Conservation (phyloP, 2,797 vertebrate species). For the Sebastolobus alascanus region DNA sequence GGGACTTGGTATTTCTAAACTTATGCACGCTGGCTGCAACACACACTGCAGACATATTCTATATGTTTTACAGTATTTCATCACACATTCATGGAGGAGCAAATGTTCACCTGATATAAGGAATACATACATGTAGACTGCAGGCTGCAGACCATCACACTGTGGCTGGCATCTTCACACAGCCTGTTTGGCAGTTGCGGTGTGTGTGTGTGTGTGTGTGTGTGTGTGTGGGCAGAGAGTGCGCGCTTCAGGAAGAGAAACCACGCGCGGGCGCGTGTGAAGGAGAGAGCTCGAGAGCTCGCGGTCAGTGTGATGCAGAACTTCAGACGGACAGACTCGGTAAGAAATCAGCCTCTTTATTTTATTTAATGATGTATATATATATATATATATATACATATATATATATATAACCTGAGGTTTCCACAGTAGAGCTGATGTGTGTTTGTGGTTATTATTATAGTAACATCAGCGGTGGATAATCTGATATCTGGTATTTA, state of each 20-base stretch:
- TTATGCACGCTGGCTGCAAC: too few species aligned
- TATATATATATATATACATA: neutral
- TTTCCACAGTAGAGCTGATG: too few species aligned
- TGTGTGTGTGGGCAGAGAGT: neutral
- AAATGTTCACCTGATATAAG: too few species aligned
- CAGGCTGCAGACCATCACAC: neutral
- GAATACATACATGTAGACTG: too few species aligned
- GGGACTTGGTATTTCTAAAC: too few species aligned
- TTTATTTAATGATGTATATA: neutral
- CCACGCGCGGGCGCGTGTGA: neutral
- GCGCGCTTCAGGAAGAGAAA: neutral
- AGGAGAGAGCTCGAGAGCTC: neutral
- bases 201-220: neutral
- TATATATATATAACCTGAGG: too few species aligned
- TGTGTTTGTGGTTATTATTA: too few species aligned
- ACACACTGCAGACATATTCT: too few species aligned
- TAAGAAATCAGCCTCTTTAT: constrained; percentile 23
- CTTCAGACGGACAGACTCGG: constrained; percentile 25
- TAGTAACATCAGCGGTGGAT: neutral
- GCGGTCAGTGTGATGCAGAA: constrained; percentile 14
- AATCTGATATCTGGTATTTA: neutral
- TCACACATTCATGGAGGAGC: too few species aligned
- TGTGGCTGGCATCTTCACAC: neutral
- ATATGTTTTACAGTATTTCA: too few species aligned
- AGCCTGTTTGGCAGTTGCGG: neutral